phyloP scores from a whole-genome alignment of 2,888 invertebrate species.

The Laspeyria flexula region DNA sequence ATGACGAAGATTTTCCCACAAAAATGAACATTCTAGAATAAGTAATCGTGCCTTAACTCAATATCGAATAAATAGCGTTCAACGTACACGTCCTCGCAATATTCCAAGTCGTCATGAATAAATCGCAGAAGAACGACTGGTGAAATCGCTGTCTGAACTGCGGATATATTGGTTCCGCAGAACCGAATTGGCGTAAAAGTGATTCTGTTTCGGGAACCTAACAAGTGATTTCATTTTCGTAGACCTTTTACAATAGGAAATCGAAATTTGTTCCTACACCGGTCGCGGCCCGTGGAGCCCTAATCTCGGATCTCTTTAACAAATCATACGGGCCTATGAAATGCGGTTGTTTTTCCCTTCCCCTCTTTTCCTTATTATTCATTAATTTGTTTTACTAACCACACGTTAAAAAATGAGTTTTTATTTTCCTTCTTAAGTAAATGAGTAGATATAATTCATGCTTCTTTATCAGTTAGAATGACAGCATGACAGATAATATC shows the following conservation, averaged over 20 bases:
- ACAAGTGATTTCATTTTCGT: conserved; percentile 69
- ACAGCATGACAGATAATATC: background rate
- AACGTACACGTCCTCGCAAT: conserved; percentile 33
- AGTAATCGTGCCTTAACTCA: conserved; percentile 30
- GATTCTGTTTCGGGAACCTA: conserved; percentile 66
- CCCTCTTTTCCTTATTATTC: conserved; percentile 30
- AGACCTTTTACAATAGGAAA: conserved; percentile 72
- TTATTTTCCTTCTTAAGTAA: conserved; percentile 23
- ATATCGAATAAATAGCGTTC: conserved; percentile 33
- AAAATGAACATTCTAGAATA: conserved; percentile 23
- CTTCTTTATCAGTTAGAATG: conserved; percentile 21
- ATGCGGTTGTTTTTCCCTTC: conserved; percentile 32
- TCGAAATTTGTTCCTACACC: conserved; percentile 65
- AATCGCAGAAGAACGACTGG: conserved; percentile 38
- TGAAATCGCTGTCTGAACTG: conserved; percentile 51
- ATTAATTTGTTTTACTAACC: conserved; percentile 36
- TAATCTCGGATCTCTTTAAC: conserved; percentile 65
- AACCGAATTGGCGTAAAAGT: conserved; percentile 69
- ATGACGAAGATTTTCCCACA: too few species aligned
- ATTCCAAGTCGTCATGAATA: conserved; percentile 40
- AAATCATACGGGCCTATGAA: conserved; percentile 63
- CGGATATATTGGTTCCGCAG: conserved; percentile 58
- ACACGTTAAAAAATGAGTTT: conserved; percentile 27
- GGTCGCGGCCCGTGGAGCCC: conserved; percentile 48
- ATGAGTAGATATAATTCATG: conserved; percentile 20